Percentiles rank a stretch among this genome's conserved stretches.
These are phyloP conservation scores for Sinohyriopsis cumingii DNA, from an alignment of 2,888 invertebrate species.

Conservation along the genomic window DNA sequence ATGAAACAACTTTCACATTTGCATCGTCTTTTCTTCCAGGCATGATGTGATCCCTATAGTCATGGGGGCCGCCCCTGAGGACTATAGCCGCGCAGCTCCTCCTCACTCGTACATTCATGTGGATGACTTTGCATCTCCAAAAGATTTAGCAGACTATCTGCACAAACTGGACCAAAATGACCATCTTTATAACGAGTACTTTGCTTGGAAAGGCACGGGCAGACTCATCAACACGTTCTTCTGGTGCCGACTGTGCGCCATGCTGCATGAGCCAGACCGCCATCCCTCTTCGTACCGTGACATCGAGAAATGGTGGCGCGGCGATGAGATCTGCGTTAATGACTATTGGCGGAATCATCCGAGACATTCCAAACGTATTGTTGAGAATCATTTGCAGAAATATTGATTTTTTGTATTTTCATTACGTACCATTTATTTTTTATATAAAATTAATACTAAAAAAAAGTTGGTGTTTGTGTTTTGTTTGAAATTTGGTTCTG, in stretches of 20 bases:
- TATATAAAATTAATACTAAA: too few relatives aligned
- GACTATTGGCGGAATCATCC: slow-evolving; percentile 47
- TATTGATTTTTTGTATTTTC: too few relatives aligned
- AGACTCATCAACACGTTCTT: slow-evolving; percentile 97
- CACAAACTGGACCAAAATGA: slow-evolving; percentile 89
- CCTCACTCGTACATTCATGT: slow-evolving; percentile 97
- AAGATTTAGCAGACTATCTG: slow-evolving; percentile 89
- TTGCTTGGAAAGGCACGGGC: slow-evolving; percentile 94
- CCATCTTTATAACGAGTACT: slow-evolving; percentile 93
- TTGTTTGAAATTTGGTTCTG: too few relatives aligned
- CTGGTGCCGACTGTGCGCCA: slow-evolving; percentile 90
- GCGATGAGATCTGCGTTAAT: slow-evolving; percentile 58
- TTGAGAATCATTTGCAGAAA: slow-evolving; percentile 25
- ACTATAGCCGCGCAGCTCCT: slow-evolving; percentile 91
- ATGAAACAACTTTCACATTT: too few relatives aligned
- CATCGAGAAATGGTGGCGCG: slow-evolving; percentile 93
- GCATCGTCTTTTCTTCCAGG: slow-evolving; percentile 68
- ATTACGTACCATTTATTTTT: too few relatives aligned
- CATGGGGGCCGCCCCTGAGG: slow-evolving; percentile 94
- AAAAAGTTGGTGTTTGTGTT: too few relatives aligned
- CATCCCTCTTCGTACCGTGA: slow-evolving; percentile 78
- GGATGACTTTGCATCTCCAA: slow-evolving; percentile 92
- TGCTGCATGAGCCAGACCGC: slow-evolving; percentile 58
- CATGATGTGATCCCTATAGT: slow-evolving; percentile 93
- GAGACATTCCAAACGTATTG: slow-evolving; percentile 28